These are phyloP conservation scores for Corticium candelabrum DNA, from an alignment of 37 sponge, comb jelly and placozoan species.

Conservation along the genomic window DNA sequence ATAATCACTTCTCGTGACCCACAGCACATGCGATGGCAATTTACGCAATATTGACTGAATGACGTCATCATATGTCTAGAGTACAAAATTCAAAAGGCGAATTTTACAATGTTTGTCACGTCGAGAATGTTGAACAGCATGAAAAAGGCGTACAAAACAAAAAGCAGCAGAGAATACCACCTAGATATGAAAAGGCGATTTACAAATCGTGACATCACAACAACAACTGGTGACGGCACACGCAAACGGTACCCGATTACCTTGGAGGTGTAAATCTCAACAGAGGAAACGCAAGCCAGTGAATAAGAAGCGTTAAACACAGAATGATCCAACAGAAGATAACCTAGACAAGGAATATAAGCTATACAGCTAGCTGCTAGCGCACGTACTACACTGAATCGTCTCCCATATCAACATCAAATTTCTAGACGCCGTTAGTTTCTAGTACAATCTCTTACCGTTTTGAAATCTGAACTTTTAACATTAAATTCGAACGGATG, in stretches of 20 bases:
- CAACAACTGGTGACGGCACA: neutral
- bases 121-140: neutral
- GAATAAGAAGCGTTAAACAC: constrained; percentile 45
- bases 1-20: no score
- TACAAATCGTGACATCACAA: neutral
- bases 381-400: no score
- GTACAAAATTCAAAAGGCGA: neutral
- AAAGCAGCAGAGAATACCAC: neutral
- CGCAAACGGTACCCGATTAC: constrained; percentile 26
- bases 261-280: constrained; percentile 69
- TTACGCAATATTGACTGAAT: no score
- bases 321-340: constrained; percentile 86
- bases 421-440: no score
- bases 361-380: neutral
- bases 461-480: neutral
- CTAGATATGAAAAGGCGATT: neutral
- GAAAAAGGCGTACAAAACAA: neutral
- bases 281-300: constrained; percentile 49
- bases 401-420: no score
- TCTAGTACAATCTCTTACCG: neutral
- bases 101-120: neutral
- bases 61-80: no score
- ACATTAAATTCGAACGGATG: neutral
- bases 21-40: no score
- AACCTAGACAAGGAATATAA: constrained; percentile 24